Base-by-base conservation (phyloP, 2,113 vertebrate genomes). In the Caranx melampygus region DNA sequence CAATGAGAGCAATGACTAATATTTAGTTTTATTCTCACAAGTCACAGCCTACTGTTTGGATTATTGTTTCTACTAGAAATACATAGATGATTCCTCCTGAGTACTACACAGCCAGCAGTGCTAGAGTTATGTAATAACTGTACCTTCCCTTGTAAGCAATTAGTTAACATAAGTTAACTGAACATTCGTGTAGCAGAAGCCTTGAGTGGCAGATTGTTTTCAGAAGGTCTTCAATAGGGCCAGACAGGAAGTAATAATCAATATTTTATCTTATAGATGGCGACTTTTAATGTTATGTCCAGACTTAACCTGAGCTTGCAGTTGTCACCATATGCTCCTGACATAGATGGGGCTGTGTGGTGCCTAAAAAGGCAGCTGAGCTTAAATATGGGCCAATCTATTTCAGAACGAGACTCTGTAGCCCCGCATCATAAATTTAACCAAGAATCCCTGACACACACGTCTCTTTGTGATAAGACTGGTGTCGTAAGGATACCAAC, bases 361-460 rank as follows among this genome's bases (percentile, higher is more conserved):
- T 8, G 18, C 78, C 69, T 78, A 73, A 78, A 85, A 87, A 72
- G 72, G 75, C 20, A 1, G 16, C 75, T 42, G 21, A 40, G 31
- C 47, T 35, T 44, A 62, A 57, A 80, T 76, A 35, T 79, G 68
- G 82, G 69, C 79, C 77, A 68, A 4, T 58, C 79, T 83, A 81
- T 85, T 88, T 87, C 71, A 16, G 54, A 57, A 60, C 44, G 78
- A 77, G 75, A 72, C 37, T 72, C 42, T 51, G 20, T 37, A 42
- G 78, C 37, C 9, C n/a, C 57, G 10, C 35, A 26, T 65, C 37
- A 12, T 83, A 78, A 60, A 84, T 78, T 68, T 54, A 15, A 10
- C 62, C n/a, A 6, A 44, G 54, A 42, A 67, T 69, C 35, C 37
- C 52, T 73, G 35, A 75, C 59, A 62, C 21, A 67, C 18, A 40